Conservation (phyloP, 2,797 vertebrate genomes). For the Cheirogaleus major region DNA sequence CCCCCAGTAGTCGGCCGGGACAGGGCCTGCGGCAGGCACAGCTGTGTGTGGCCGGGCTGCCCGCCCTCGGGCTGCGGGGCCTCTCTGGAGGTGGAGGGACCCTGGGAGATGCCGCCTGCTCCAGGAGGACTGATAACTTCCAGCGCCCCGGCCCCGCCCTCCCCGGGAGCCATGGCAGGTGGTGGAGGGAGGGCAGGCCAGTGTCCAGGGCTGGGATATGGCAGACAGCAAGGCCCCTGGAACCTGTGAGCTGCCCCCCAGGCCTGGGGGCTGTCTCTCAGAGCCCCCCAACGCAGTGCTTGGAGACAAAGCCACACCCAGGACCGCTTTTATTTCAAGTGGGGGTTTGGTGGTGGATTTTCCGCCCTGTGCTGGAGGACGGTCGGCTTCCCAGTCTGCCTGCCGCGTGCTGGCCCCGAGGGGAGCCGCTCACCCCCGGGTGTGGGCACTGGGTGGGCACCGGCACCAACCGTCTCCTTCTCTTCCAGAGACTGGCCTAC, state of each 20-base stretch:
- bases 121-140: neutral
- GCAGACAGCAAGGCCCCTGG: neutral
- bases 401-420: accelerated
- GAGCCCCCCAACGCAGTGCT: accelerated
- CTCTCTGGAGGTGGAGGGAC: neutral
- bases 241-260: too few species aligned
- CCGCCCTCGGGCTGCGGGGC: neutral
- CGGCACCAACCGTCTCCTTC: accelerated
- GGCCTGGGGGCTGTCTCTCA: neutral
- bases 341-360: neutral
- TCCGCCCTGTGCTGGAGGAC: neutral
- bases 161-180: neutral
- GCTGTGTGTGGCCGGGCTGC: neutral
- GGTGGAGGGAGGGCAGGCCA: neutral
- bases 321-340: too few species aligned
- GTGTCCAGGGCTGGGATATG: neutral
- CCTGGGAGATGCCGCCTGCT: neutral
- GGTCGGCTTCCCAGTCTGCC: accelerated
- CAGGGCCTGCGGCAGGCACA: neutral
- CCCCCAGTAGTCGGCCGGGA: too few species aligned
- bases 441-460: neutral
- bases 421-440: neutral
- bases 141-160: too few species aligned
- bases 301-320: neutral
- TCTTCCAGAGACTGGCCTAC: constrained; percentile 90